Percentiles rank a stretch among this genome's conserved stretches.
Evolutionary conservation across 2,113 vertebrate species (phyloP).

Genomic region (Elephas maximus): DNA sequence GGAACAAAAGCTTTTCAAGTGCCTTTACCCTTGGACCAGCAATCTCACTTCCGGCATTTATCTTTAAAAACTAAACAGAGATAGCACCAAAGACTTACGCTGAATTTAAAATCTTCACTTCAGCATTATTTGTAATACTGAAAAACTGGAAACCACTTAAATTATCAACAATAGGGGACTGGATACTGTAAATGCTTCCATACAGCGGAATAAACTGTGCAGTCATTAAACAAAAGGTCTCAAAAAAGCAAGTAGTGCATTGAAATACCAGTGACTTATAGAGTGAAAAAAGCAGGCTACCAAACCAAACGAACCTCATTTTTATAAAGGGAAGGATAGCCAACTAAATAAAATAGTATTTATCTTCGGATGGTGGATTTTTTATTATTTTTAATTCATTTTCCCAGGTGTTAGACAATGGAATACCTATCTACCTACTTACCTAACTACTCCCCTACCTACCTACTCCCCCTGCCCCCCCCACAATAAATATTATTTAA

Average conservation of each 20-base stretch:
- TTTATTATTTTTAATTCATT: not conserved
- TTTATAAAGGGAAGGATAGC: not conserved
- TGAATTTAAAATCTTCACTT: not conserved
- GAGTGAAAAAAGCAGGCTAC: not conserved
- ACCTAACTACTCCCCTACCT: not conserved
- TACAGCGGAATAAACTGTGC: not conserved
- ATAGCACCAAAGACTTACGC: not conserved
- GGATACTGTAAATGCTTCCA: not conserved
- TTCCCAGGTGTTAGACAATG: not conserved
- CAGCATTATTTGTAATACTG: not conserved
- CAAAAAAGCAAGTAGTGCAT: not conserved
- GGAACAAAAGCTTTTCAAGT: not conserved
- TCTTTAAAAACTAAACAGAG: not conserved
- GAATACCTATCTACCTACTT: not conserved
- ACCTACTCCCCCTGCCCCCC: not conserved
- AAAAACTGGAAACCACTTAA: not conserved
- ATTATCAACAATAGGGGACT: not conserved
- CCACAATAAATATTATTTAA: not conserved
- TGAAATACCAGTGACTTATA: not conserved
- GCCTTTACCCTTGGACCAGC: too few relatives aligned
- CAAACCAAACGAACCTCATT: not conserved
- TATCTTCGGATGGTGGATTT: not conserved
- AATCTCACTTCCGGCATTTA: not conserved
- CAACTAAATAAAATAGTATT: not conserved
- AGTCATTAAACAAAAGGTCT: not conserved